phyloP scores from a whole-genome alignment of 2,797 vertebrate genomes.

The Remorina albescens region DNA sequence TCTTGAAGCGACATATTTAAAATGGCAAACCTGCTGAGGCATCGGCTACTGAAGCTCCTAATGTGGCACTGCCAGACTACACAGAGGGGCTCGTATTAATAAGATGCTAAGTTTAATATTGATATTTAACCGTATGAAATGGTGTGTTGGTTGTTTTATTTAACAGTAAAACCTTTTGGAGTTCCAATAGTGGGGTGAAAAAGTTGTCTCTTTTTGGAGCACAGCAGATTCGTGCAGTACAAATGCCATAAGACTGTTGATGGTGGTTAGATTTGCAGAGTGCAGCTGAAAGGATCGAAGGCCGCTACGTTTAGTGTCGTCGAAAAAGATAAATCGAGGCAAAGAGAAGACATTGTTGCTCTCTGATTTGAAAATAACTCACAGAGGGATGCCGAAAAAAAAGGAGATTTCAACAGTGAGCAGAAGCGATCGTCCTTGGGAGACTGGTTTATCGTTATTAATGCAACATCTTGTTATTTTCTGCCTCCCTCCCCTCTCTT shows the following conservation, averaged over 20 bases:
- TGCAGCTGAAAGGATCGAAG: constrained; percentile 52
- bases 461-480: constrained; percentile 7
- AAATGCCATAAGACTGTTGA: constrained; percentile 37
- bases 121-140: background rate
- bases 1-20: background rate
- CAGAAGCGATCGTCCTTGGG: constrained; percentile 6
- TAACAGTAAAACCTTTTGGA: background rate
- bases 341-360: constrained; percentile 13
- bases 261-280: constrained; percentile 43
- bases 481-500: constrained; percentile 1
- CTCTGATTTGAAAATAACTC: constrained; percentile 32
- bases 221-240: constrained; percentile 29
- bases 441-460: constrained; percentile 20
- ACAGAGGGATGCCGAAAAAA: constrained; percentile 33
- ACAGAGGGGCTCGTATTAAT: too few relatives aligned
- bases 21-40: too few relatives aligned
- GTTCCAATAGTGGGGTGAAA: background rate
- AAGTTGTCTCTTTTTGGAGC: constrained; percentile 4
- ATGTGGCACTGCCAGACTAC: too few relatives aligned
- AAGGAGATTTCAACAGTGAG: constrained; percentile 19
- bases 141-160: background rate
- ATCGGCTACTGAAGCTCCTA: too few relatives aligned
- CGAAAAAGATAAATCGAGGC: constrained; percentile 35
- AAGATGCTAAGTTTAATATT: too few relatives aligned
- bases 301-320: constrained; percentile 66